Base-by-base conservation (phyloP, 2,888 invertebrate species). In the Plusia festucae region DNA sequence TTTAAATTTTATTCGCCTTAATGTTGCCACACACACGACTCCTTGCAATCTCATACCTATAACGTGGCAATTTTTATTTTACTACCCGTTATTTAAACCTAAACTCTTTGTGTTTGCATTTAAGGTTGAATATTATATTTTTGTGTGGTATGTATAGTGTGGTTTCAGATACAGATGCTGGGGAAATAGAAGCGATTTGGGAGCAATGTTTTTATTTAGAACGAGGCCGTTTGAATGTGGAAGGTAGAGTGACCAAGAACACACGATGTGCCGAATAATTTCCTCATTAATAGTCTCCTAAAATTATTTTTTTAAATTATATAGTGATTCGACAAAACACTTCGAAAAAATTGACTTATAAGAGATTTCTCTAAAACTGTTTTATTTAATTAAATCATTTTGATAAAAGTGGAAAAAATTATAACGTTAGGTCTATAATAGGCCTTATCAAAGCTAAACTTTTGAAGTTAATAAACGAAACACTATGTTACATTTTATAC, bases 1-100 rank as follows among this genome's bases (percentile, higher is more conserved):
- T 94, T 94, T 94, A 94, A 94, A 94, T 94, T 93, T 94, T 94
- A 93, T 94, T 92, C 87, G 90, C 92, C 93, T 93, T 94, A 94
- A 94, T 93, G 93, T 93, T 90, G 88, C 93, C 94, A 93, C 93
- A 93, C 91, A 91, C 92, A 90, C 89, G 87, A 89, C 88, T 90
- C 89, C 89, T 90, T 88, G 91, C 93, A 92, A 93, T 93, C 91
- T 93, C 91, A 91, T 93, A 90, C 89, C 89, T 89, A 90, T 89
- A 89, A 89, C 85, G 80, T 83, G 75, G 76, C 89, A 80, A 88
- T 61, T 4, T 70, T 81, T 55, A 51, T 54, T 34, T 61, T 83
- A 20, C 70, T 5, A 0, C 15, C 30, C 0, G 6, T 18, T 49
- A 27, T 56, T 34, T 30, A 0, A n/a, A 9, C 27, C 20, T 60